Evolutionary conservation across 2,797 vertebrate genomes (phyloP), one percentile per base, ranked within the genome.

Genomic region (Epinephelus coioides): DNA sequence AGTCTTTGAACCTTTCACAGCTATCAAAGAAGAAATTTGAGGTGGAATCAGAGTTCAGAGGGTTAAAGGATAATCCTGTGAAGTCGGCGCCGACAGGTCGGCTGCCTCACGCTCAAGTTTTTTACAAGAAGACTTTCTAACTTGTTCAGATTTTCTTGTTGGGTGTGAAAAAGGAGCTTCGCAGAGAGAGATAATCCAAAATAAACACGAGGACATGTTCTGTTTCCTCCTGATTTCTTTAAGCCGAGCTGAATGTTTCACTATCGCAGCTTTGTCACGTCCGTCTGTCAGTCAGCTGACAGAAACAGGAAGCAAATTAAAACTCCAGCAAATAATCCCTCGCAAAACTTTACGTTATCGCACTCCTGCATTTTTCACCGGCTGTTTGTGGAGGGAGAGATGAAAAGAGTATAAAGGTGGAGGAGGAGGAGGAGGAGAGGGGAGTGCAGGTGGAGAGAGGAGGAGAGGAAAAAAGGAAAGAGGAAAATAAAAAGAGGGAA

Each of bases 11-110:
- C 73, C 40, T 51, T n/a, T 17, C 63, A 44, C 25, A 85, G 27
- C 5, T 60, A 83, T 84, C 87, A 78, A 59, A 85, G 68, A 13
- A 56, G 64, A 77, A 75, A 61, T 69, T 65, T 68, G 57, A 79
- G 83, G 79, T 77, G 78, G 78, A 86, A 73, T 70, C 76, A 76
- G 64, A 84, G 88, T 85, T 84, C 65, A 62, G 65, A 44, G 63
- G 75, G 87, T 80, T 83, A 64, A 76, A 70, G 76, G 79, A 79
- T 91, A 87, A 90, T 91, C 89, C 78, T 78, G 23, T 71, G 67
- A 50, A 83, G 85, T 75, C 38, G 21, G 43, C 72, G 71, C 66
- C 4, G 76, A 78, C 82, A 75, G 75, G 80, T 78, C 17, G 56
- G 62, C 67, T 23, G 53, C 46, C 76, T 46, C 64, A n/a, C 56